These are phyloP conservation scores for Rhopalosiphum maidis DNA, from an alignment of 1,140 invertebrate genomes.

Conservation along the genomic window DNA sequence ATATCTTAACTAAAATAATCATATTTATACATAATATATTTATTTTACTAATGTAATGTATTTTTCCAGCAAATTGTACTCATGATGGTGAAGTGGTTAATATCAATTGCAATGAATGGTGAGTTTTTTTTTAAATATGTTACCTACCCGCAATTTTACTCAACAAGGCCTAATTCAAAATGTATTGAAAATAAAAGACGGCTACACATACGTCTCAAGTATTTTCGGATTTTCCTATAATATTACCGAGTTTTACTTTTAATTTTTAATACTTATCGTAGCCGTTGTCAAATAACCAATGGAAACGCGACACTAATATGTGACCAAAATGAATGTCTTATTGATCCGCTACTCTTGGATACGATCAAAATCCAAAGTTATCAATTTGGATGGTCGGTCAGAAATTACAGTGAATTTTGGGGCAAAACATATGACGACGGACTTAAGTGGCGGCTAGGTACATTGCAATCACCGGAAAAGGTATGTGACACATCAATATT, in stretches of 20 bases:
- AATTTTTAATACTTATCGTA: slow-evolving; percentile 61
- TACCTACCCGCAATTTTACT: not conserved
- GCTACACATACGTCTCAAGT: not conserved
- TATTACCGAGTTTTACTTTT: not conserved
- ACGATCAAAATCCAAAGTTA: slow-evolving; percentile 70
- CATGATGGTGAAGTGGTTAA: slow-evolving; percentile 66
- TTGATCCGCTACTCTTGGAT: slow-evolving; percentile 73
- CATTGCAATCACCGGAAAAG: slow-evolving; percentile 63
- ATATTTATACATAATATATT: not conserved
- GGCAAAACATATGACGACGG: slow-evolving; percentile 83
- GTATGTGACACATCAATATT: slow-evolving; percentile 49
- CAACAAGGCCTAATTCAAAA: not conserved
- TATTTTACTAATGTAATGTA: not conserved
- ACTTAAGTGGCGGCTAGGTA: slow-evolving; percentile 75
- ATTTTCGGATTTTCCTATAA: not conserved
- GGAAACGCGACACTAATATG: slow-evolving; percentile 70
- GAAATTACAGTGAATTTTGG: slow-evolving; percentile 84
- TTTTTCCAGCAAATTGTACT: slow-evolving; percentile 60
- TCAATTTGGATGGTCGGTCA: slow-evolving; percentile 73
- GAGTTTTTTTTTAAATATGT: slow-evolving; percentile 64
- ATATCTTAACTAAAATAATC: not conserved
- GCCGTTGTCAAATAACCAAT: slow-evolving; percentile 68
- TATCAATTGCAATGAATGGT: slow-evolving; percentile 84
- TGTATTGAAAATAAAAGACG: not conserved
- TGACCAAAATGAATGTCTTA: slow-evolving; percentile 75